Evolutionary conservation across 1,140 invertebrate species (phyloP), one percentile per base, ranked within the genome.

Genomic region (Drosophila takahashii): DNA sequence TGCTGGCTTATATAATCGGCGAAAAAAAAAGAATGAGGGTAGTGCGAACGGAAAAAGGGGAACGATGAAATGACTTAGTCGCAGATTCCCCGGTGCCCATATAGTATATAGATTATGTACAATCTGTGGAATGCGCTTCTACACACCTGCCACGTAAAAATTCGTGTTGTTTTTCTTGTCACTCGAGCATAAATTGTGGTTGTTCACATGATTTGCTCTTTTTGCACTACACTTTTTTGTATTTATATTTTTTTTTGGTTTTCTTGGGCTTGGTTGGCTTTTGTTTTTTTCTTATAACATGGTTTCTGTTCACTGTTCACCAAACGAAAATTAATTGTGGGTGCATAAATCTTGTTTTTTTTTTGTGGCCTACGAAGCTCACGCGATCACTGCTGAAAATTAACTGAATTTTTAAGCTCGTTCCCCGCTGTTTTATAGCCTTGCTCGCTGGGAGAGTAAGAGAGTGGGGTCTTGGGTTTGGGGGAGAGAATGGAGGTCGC

Each of bases 111-210:
- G 71, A 74, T 74, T 70, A 70, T 57, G 64, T 57, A 75, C 54
- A 83, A 81, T 83, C 62, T 66, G 80, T 71, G 80, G 80, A 83
- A 83, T 83, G 59, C 76, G 57, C 64, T 66, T 57, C 75, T 79
- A 87, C 84, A 87, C 83, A 87, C 83, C 83, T 87, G 83, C 83
- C 83, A 87, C 83, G 83, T 87, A 87, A 87, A 87, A 87, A 83
- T 83, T 69, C 66, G 64, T 39, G 34, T 36, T 62, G 58, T 66
- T 65, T 44, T 62, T 16, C 41, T 66, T 62, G 64, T 62, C 44
- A 64, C 72, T 75, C 36, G 42, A 70, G 67, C 32, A 66, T 67
- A 16, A 59, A 59, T 9, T 52, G 32, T 37, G 39, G 39, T 37
- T 32, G 34, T 50, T 67, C 61, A 76, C 72, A 76, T 65, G 48